Evolutionary conservation across 2,797 vertebrate genomes (phyloP), one percentile per base, ranked within the genome.

Genomic region (Odontamblyopus lacepedii): DNA sequence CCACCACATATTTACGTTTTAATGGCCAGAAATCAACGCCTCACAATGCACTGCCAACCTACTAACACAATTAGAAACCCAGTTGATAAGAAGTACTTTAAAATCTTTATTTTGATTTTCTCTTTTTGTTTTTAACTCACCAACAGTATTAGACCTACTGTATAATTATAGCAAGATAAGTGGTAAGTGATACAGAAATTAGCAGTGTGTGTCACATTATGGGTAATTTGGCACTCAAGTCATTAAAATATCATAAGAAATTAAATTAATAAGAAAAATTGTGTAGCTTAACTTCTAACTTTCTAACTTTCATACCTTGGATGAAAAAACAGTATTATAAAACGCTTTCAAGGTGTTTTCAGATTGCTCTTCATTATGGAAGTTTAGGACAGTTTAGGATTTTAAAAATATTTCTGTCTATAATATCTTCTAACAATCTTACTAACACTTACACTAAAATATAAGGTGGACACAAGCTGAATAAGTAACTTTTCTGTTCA

Each of bases 1-100:
- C 77, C 80, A 51, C 60, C 60, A 84, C 84, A 87, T 79, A 90
- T 85, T 84, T 79, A 65, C 64, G 71, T 83, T 82, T 78, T 77
- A 69, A 75, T n/a, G 56, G 80, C 76, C 63, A 75, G 73, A 59
- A 63, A 73, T 74, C 56, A 74, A 63, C 68, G 67, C 5, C 66
- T 69, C 23, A 63, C 74, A 76, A 70, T 71, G 48, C 59, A 63
- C 11, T 55, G 44, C 74, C 78, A 67, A 67, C 65, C 71, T 15
- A 30, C 69, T 80, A 73, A 76, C 63, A 11, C 41, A 77, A 85
- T 83, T 75, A 78, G 63, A 30, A 19, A 26, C 6, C 13, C 78
- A 63, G 19, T 63, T 67, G 71, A 78, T 23, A 16, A 75, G 48
- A 18, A 64, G 69, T 61, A 63, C 27, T 72, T 81, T 26, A 41